These are phyloP conservation scores for Argyresthia albistria DNA, from an alignment of 2,888 invertebrate species.

Conservation along the genomic window DNA sequence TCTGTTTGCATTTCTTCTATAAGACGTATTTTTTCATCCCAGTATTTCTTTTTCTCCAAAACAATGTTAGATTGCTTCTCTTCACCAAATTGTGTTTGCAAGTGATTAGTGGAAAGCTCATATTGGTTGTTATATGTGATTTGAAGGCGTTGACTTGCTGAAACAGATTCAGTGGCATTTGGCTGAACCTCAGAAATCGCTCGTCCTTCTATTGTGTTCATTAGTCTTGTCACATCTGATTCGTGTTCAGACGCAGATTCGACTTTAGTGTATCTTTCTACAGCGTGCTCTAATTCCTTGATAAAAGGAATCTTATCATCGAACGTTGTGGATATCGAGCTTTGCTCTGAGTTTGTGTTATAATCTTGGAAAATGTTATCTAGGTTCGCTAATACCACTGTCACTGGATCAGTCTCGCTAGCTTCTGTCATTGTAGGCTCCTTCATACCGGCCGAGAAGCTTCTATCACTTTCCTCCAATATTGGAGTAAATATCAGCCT, in stretches of 20 bases:
- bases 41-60: slow-evolving; percentile 59
- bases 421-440: slow-evolving; percentile 9
- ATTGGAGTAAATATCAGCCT: slow-evolving; percentile 52
- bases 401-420: slow-evolving; percentile 43
- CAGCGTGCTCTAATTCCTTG: slow-evolving; percentile 18
- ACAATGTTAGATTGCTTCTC: slow-evolving; percentile 42
- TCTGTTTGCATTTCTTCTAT: slow-evolving; percentile 49
- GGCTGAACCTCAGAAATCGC: slow-evolving; percentile 71
- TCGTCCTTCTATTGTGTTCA: slow-evolving; percentile 40
- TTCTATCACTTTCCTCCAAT: slow-evolving; percentile 55
- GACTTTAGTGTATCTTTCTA: slow-evolving; percentile 37
- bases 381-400: slow-evolving; percentile 61
- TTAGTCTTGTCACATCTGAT: slow-evolving; percentile 66
- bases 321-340: slow-evolving; percentile 20
- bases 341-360: slow-evolving; percentile 38
- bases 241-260: slow-evolving; percentile 59
- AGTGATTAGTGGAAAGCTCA: slow-evolving; percentile 12
- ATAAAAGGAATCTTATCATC: slow-evolving; percentile 22
- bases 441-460: slow-evolving; percentile 37
- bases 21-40: slow-evolving; percentile 61
- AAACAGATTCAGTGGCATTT: slow-evolving; percentile 65
- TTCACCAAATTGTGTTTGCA: slow-evolving; percentile 40
- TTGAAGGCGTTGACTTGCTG: slow-evolving; percentile 65
- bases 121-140: background rate
- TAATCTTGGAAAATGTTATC: slow-evolving; percentile 51